Base-by-base conservation (phyloP, 1,140 invertebrate species). In the Nebria ingens region DNA sequence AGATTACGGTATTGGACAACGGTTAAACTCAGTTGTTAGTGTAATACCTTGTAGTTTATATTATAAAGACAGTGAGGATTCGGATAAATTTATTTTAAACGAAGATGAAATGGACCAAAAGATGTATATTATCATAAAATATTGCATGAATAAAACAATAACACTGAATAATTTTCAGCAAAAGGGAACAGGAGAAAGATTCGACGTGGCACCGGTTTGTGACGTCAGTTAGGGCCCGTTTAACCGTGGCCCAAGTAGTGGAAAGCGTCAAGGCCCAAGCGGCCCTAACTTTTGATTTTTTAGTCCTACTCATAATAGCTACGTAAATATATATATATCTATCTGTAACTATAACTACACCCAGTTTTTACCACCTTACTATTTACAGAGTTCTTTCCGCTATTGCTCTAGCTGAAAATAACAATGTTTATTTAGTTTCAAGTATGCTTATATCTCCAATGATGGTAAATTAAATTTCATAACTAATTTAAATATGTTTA, bases 371-470 rank as follows among this genome's bases (percentile, higher is more conserved):
- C n/a, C n/a, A n/a, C n/a, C n/a, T n/a, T n/a, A n/a, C n/a, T n/a
- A n/a, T 2, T 62, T 60, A 3, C 55, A 75, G 73, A 17, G 63
- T 76, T 19, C 63, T 79, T 11, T 76, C 78, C 13, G 75, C 82
- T 4, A 74, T 91, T 53, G 89, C 89, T 12, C 71, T 93, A 23
- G 75, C 88, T 2, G 89, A 93, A 67, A 84, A 89, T 65, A 89
- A 82, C 61, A 81, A 81, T 6, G 80, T 88, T 12, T 76, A 80
- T 57, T 64, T 89, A 21, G 83, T 87, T 2, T 86, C 86, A 23
- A 86, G 83, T 63, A 89, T 89, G 86, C 71, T 89, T 1, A 82
- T 89, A 22, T 89, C 85, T 0, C 86, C 87, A 0, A 69, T 89
- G 1, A 89, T 89, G 85, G 83, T 83, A 25, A 40, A 59, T 17